Evolutionary conservation across 2,888 invertebrate species (phyloP), one percentile per base, ranked within the genome.

Genomic region (Diplolepis rosae): DNA sequence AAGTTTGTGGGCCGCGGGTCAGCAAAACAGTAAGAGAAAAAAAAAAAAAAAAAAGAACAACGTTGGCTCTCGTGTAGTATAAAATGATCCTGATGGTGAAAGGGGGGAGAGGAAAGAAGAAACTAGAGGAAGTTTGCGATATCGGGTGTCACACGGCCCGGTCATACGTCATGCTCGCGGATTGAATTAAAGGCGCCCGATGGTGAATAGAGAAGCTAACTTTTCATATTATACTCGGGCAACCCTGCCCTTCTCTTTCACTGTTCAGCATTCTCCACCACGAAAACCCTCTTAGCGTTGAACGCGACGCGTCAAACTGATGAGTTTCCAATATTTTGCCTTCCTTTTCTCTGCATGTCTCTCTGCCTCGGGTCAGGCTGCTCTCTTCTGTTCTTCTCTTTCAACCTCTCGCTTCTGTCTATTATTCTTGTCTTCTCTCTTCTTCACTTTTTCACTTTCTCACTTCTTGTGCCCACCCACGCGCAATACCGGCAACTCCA

Each of bases 301-400:
- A 66, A 65, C 70, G 67, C 68, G 69, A 70, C 77, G 70, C 70
- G 76, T 73, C 77, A 70, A 52, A 61, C 69, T 75, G 79, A 79
- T 79, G 77, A 80, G 73, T 80, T 79, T 79, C 77, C 80, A 72
- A 79, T 80, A 80, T 77, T 80, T 78, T 71, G 69, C 52, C 32
- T 9, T 32, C 50, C 65, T 18, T 18, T 68, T 30, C 24, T 54
- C 27, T n/a, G n/a, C 35, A 67, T 52, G 24, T 50, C 24, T 66
- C 48, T 50, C 52, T 27, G 54, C 54, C 54, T 3, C 28, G 6
- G 24, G 50, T 13, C 30, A 30, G 35, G 9, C 28, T 68, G 35
- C 28, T 6, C 22, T 67, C 24, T 39, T 52, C 52, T 56, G 5
- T 35, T 52, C 13, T 56, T 50, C 56, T 54, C 18, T n/a, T n/a